A percentile compares a stretch with the other conserved stretches of the same genome.
These are phyloP conservation scores for Paguma larvata DNA, from an alignment of 2,797 vertebrate genomes.

Conservation along the genomic window DNA sequence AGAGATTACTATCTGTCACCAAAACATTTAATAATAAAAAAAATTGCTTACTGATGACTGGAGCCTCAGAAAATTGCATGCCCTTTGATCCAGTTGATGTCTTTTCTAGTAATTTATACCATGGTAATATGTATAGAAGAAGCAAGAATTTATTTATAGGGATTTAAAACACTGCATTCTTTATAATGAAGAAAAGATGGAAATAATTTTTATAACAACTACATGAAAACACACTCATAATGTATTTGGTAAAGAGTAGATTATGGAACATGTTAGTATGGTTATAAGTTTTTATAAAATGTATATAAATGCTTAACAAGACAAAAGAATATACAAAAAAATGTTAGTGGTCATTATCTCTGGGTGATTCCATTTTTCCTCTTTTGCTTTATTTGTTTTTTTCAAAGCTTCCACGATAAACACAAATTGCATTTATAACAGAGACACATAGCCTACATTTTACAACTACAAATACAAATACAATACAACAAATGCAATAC, in stretches of 20 bases:
- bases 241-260: background rate
- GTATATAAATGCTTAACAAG: background rate
- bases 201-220: conserved; percentile 25
- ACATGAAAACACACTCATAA: conserved; percentile 27
- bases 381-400: background rate
- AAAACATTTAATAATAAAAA: conserved; percentile 40
- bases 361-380: background rate
- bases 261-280: background rate
- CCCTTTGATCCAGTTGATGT: background rate
- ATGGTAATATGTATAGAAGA: background rate
- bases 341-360: background rate
- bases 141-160: conserved; percentile 41
- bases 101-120: conserved; percentile 40
- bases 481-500: background rate
- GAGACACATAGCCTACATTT: background rate
- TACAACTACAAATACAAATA: background rate
- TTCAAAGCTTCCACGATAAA: background rate
- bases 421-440: background rate
- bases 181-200: background rate
- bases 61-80: background rate
- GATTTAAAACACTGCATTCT: background rate
- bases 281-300: background rate
- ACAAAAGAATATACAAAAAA: conserved; percentile 5
- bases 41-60: background rate
- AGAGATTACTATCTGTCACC: background rate